Conservation (phyloP, 37 sponge, comb jelly and placozoan species). For the Tethya wilhelma region DNA sequence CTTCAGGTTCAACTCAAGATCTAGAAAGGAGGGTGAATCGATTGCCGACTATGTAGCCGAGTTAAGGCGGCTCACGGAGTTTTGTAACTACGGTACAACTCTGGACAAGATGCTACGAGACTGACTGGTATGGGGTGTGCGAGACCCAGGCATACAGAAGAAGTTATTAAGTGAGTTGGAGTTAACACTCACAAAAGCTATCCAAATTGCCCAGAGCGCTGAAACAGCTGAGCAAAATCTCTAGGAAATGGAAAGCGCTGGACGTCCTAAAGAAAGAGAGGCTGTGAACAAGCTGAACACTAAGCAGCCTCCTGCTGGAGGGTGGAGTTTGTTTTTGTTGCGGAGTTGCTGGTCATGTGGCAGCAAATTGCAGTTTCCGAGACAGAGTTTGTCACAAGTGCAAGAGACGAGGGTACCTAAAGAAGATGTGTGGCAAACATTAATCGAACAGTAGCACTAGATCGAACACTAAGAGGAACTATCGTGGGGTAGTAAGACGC, state of each 20-base stretch:
- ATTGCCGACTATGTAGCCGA: too few species aligned
- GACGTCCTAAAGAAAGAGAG: background rate
- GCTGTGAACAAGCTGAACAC: background rate
- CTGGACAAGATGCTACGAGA: too few species aligned
- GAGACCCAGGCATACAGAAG: too few species aligned
- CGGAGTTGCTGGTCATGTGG: background rate
- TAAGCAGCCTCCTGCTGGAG: background rate
- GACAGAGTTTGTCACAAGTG: background rate
- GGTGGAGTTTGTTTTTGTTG: background rate
- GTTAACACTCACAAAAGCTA: conserved; percentile 1
- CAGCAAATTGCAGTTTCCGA: background rate
- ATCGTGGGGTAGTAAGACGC: background rate
- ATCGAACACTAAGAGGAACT: background rate
- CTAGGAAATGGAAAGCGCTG: background rate
- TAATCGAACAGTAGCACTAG: background rate
- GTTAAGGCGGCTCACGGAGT: too few species aligned
- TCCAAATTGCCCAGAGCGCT: background rate
- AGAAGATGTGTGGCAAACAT: background rate
- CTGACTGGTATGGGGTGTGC: too few species aligned
- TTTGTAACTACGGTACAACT: too few species aligned
- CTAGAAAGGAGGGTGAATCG: too few species aligned
- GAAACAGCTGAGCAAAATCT: conserved; percentile 20
- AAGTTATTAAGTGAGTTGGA: too few species aligned
- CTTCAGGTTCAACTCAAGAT: too few species aligned
- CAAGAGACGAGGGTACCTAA: background rate